phyloP scores from a whole-genome alignment of 2,888 invertebrate species.

The Catocala fraxini region DNA sequence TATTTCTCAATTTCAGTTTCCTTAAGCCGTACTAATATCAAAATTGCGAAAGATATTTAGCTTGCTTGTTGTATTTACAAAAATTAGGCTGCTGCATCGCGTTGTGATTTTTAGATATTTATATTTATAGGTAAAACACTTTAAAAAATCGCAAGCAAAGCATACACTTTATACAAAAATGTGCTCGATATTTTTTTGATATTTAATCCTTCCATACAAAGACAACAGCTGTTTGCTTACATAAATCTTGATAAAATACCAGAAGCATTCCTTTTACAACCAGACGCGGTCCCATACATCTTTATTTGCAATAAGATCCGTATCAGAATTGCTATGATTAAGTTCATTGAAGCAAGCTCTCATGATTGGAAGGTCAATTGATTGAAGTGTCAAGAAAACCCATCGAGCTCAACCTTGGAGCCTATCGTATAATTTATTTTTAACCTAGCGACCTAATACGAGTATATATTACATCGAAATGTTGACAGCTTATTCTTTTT shows the following conservation, averaged over 20 bases:
- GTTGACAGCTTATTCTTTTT: neutral
- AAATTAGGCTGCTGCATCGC: too few relatives aligned
- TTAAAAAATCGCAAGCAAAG: too few relatives aligned
- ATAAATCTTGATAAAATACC: conserved; percentile 37
- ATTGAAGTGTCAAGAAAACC: conserved; percentile 25
- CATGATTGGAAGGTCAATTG: conserved; percentile 42
- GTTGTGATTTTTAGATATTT: too few relatives aligned
- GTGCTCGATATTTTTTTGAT: too few relatives aligned
- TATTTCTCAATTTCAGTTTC: too few relatives aligned
- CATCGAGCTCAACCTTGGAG: conserved; percentile 22
- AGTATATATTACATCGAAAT: conserved; percentile 1
- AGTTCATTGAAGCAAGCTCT: conserved; percentile 34
- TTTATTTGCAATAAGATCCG: conserved; percentile 44
- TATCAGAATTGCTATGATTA: conserved; percentile 35
- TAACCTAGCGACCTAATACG: conserved; percentile 11
- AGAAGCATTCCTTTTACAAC: conserved; percentile 25
- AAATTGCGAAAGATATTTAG: too few relatives aligned
- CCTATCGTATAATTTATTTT: conserved; percentile 16
- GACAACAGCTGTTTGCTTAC: conserved; percentile 5
- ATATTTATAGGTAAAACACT: too few relatives aligned
- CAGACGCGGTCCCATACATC: conserved; percentile 26
- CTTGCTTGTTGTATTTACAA: too few relatives aligned
- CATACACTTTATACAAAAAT: too few relatives aligned
- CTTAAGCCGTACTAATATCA: too few relatives aligned
- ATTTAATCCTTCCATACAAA: too few relatives aligned